Base-by-base conservation (phyloP, 2,797 vertebrate genomes). In the Crenuchus spilurus region DNA sequence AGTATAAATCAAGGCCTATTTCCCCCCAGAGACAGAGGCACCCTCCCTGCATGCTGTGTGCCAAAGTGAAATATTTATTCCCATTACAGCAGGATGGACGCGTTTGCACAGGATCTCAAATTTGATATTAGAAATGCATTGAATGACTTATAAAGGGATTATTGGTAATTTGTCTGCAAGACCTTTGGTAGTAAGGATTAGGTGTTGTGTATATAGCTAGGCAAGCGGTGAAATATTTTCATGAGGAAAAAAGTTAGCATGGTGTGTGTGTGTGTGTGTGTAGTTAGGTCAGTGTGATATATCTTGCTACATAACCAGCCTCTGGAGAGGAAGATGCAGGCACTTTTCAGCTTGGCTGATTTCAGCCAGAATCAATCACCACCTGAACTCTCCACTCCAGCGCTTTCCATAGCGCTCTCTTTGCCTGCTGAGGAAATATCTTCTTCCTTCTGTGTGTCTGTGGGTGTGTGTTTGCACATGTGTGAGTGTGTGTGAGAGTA, bases 1-100 rank as follows among this genome's bases (percentile, higher is more conserved):
- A 66, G 35, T 26, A 42, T 71, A 76, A 76, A 51, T 71, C 46
- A 76, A 55, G 49, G 60, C 30, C 73, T 63, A 54, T 79, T 66
- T 71, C 30, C 1, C 76, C 30, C 46, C 39, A 72, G 39, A 71
- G 41, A 63, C 41, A 72, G 69, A 74, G n/a, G 18, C 71, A 72
- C 57, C 60, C 74, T 60, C 52, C 74, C 65, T 72, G 14, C 61
- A 20, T 49, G 37, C 35, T 62, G 31, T 24, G 58, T 46, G 16
- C 48, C 26, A 79, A 54, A 69, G 35, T 65, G 60, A 65, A 65
- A 76, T 70, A 70, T 55, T 70, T 31, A 48, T 76, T 58, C 41
- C 44, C 51, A 70, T 64, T 76, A 65, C 31, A 3, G 18, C 37
- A 18, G 49, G 24, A 70, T 65, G 52, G 18, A 44, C 1, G 14